These are phyloP conservation scores for Pygoscelis adeliae DNA, from an alignment of 2,113 vertebrate species.

Conservation along the genomic window DNA sequence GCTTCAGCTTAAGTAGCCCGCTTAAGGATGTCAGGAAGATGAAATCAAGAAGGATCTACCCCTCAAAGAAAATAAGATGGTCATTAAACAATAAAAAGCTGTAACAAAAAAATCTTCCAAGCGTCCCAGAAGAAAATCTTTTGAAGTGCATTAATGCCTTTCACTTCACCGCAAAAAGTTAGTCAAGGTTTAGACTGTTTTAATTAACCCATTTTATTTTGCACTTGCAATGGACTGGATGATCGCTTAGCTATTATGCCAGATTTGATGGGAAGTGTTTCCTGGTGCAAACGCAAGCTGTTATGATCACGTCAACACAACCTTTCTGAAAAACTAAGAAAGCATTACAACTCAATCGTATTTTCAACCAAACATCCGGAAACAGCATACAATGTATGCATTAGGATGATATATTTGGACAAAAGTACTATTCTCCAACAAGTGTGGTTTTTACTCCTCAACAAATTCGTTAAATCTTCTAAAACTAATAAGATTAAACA, in stretches of 20 bases:
- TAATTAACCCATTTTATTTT: background rate
- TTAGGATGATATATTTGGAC: background rate
- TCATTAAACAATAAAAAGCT: background rate
- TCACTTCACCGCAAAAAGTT: background rate
- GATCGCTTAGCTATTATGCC: background rate
- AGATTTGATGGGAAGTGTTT: background rate
- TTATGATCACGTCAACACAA: background rate
- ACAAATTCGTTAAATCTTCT: background rate
- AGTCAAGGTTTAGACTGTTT: background rate
- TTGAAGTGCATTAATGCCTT: background rate
- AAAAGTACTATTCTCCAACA: background rate
- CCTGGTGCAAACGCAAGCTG: background rate
- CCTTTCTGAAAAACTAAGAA: background rate
- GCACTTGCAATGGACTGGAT: background rate
- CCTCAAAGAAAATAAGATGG: background rate
- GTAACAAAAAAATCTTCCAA: background rate
- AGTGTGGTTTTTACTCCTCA: background rate
- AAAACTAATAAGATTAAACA: background rate
- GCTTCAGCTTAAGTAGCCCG: background rate
- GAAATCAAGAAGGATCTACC: background rate
- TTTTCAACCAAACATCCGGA: background rate
- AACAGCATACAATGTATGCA: background rate
- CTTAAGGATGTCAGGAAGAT: background rate
- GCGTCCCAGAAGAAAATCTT: background rate
- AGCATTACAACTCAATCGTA: background rate